Evolutionary conservation across 2,113 vertebrate genomes (phyloP), one percentile per base, ranked within the genome.

Genomic region (Poicephalus gulielmi): DNA sequence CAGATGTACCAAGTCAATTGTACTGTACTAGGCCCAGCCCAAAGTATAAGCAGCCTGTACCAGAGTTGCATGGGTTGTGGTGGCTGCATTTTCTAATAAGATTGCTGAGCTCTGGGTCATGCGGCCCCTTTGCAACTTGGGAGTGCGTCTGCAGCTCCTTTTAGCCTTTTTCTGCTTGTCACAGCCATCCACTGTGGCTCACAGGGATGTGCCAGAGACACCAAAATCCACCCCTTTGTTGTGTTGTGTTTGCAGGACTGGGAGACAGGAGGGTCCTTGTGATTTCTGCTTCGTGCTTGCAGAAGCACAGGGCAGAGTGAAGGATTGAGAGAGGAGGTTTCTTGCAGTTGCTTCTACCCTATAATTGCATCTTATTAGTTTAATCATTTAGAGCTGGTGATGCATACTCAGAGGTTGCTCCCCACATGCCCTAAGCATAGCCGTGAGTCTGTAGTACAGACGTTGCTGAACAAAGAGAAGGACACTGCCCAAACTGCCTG

Each of bases 361-460:
- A 1, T 68, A 25, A 60, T 50, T 68, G 39, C 11, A 41, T 70
- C 13, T 3, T 0, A 0, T 88, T 76, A 15, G 19, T 55, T 86
- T 83, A 77, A 68, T 69, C 7, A 9, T 25, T 43, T 69, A 13
- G 10, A 50, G 55, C n/a, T 24, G 33, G 43, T 23, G n/a, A 57
- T 90, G 62, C 70, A 8, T 16, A 13, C 17, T 41, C 57, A 30
- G 67, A 37, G 46, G 43, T 57, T 90, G 57, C 13, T 41, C n/a
- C 31, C 53, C 33, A 4, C 15, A 2, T 28, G 23, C 31, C 41
- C 23, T 35, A 2, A 0, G 25, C 19, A 1, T 1, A 25, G 60
- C 47, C n/a, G 28, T 2, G 31, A n/a, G 22, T 44, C 68, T 50
- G 50, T 63, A 44, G 57, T 28, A 70, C 43, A 14, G 44, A 18